Percentiles rank a stretch among this genome's conserved stretches.
phyloP scores from a whole-genome alignment of 2,113 vertebrate genomes.

The Platysteira castanea region DNA sequence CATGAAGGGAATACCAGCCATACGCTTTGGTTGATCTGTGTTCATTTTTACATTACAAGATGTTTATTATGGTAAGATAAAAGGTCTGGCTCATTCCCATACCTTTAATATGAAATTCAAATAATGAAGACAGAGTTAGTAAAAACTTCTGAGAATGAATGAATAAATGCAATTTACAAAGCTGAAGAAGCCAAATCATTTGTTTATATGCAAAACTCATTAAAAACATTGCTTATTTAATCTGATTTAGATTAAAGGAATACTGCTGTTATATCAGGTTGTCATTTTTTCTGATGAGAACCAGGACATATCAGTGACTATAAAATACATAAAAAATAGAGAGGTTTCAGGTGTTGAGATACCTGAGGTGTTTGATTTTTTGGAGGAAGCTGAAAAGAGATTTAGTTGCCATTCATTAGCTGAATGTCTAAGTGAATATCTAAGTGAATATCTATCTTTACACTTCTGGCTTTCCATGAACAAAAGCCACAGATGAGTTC shows the following conservation, averaged over 20 bases:
- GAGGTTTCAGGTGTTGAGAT: background rate
- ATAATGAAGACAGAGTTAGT: background rate
- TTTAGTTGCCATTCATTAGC: background rate
- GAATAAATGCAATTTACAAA: background rate
- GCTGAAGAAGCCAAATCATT: background rate
- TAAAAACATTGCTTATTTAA: background rate
- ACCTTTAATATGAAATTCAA: slow-evolving; percentile 59
- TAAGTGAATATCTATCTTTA: background rate
- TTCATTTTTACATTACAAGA: slow-evolving; percentile 45
- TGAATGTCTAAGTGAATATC: background rate
- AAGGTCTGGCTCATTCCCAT: slow-evolving; percentile 56
- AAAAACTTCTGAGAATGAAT: background rate
- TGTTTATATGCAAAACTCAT: background rate
- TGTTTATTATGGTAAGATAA: slow-evolving; percentile 62
- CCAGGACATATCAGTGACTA: background rate
- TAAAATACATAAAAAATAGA: background rate
- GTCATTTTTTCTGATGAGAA: background rate
- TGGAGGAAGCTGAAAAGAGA: background rate
- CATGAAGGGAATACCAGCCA: slow-evolving; percentile 54
- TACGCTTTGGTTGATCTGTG: background rate
- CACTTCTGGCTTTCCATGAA: background rate
- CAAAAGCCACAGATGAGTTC: background rate
- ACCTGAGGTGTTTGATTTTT: background rate
- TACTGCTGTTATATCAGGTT: background rate
- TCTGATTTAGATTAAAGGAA: background rate